These are phyloP conservation scores for Strix aluco DNA, from an alignment of 2,113 vertebrate species.

Conservation along the genomic window DNA sequence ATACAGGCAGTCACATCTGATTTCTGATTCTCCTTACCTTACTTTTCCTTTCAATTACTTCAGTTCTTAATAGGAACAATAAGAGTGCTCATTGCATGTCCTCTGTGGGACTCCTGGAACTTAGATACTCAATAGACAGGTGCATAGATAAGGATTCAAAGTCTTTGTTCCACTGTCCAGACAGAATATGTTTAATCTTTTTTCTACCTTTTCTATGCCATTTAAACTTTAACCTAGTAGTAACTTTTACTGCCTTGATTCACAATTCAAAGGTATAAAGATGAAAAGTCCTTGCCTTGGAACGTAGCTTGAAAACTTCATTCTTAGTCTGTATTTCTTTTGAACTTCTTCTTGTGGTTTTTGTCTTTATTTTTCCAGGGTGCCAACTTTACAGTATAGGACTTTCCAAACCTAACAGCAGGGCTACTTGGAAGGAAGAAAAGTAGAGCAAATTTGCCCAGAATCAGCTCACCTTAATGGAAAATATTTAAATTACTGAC, in stretches of 20 bases:
- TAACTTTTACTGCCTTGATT: constrained; percentile 83
- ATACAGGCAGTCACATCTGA: constrained; percentile 73
- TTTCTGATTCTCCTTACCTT: constrained; percentile 74
- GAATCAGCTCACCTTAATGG: constrained; percentile 11
- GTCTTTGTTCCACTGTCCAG: constrained; percentile 81
- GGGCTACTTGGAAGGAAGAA: constrained; percentile 49
- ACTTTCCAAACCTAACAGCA: constrained; percentile 66
- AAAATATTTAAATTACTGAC: constrained; percentile 65
- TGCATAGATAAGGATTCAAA: constrained; percentile 76
- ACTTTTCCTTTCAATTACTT: constrained; percentile 85
- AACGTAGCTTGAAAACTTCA: constrained; percentile 81
- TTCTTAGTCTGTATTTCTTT: constrained; percentile 76
- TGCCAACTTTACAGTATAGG: constrained; percentile 70
- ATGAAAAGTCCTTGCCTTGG: constrained; percentile 80
- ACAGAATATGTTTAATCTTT: constrained; percentile 80
- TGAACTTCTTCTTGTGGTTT: constrained; percentile 79
- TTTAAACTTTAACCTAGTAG: constrained; percentile 87
- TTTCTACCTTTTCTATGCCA: constrained; percentile 80
- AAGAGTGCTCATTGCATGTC: constrained; percentile 69
- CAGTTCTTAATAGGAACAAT: constrained; percentile 80
- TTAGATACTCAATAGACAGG: constrained; percentile 75
- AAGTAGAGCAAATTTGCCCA: constrained; percentile 50
- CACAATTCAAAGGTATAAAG: constrained; percentile 79
- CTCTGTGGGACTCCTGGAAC: constrained; percentile 74
- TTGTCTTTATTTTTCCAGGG: constrained; percentile 76